These are phyloP conservation scores for Glossosoma conforme DNA, from an alignment of 1,140 invertebrate species.

Conservation along the genomic window DNA sequence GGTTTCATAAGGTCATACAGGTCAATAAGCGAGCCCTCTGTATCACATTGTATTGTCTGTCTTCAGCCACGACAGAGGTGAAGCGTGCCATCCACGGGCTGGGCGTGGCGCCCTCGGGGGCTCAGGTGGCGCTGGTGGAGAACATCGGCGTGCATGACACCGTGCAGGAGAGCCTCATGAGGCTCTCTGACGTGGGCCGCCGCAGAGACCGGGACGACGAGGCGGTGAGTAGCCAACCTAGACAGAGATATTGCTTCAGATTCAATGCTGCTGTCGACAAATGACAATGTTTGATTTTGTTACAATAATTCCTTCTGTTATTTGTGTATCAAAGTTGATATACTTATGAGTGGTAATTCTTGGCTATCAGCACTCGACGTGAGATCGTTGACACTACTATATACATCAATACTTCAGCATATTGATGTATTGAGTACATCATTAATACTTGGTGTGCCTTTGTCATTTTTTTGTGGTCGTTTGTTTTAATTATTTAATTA, in stretches of 20 bases:
- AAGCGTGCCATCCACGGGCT: constrained; percentile 76
- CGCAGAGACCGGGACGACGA: constrained; percentile 70
- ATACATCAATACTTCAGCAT: neutral
- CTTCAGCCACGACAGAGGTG: constrained; percentile 80
- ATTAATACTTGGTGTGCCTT: too few species aligned
- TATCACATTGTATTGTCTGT: too few species aligned
- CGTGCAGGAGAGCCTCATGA: constrained; percentile 76
- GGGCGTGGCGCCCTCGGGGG: constrained; percentile 68
- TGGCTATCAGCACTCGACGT: neutral
- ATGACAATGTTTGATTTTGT: neutral
- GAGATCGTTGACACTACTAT: neutral
- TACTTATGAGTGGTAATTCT: too few species aligned
- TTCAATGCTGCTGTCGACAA: neutral
- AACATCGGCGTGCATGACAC: constrained; percentile 71
- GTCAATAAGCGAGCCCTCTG: too few species aligned
- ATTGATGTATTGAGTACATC: too few species aligned
- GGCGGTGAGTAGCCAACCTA: constrained; percentile 44
- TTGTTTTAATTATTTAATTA: too few species aligned
- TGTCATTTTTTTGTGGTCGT: too few species aligned
- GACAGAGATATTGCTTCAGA: neutral
- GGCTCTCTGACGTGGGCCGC: constrained; percentile 77
- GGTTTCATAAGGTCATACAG: too few species aligned
- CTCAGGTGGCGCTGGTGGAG: constrained; percentile 78
- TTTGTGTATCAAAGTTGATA: neutral
- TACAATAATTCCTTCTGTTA: neutral